Base-by-base conservation (phyloP, 2,797 vertebrate genomes). In the Cossypha heuglini region DNA sequence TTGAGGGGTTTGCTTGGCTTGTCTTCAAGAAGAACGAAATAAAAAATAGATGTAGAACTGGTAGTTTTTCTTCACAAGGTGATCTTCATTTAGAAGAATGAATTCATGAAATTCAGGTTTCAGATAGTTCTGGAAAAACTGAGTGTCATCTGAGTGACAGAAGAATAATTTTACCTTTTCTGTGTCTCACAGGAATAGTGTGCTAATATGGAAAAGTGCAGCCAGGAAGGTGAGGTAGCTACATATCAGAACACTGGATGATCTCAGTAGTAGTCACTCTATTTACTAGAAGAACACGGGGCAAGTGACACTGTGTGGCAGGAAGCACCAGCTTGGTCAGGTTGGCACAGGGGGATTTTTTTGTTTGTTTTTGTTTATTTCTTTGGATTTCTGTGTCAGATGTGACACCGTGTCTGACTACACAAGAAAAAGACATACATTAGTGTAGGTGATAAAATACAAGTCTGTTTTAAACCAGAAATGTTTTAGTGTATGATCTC, bases 261-360 rank as follows among this genome's bases (percentile, higher is more conserved):
- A 58, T 86, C 35, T 85, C 24, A 37, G 4, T 51, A 40, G 11
- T 73, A 54, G 5, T 49, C 0, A 0, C 8, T 52, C 6, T 74
- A 62, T 87, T 55, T 69, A 22, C 14, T 46, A 25, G 37, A 38
- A 38, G 25, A 85, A 26, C 37, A 61, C 1, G 9, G 63, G 12
- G 31, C 13, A 38, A 74, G 37, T 52, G 26, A 10, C 43, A n/a
- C 6, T 57, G 29, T 33, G 24, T 52, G 38, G 5, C 17, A 64
- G 45, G 29, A 81, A 63, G 42, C 40, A 63, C 6, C 20, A 79
- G 22, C 19, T 63, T 61, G 40, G 43, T 90, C 46, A 38, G 5
- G 33, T 73, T 75, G 11, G 11, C 40, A 17, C 20, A 33, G 26
- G 5, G 1, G 3, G 24, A 0, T 1, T 28, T 12, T 12, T 21